A percentile compares a stretch with the other conserved stretches of the same genome.
Conservation (phyloP, 2,797 vertebrate genomes). For the Lepilemur ruficaudatus region DNA sequence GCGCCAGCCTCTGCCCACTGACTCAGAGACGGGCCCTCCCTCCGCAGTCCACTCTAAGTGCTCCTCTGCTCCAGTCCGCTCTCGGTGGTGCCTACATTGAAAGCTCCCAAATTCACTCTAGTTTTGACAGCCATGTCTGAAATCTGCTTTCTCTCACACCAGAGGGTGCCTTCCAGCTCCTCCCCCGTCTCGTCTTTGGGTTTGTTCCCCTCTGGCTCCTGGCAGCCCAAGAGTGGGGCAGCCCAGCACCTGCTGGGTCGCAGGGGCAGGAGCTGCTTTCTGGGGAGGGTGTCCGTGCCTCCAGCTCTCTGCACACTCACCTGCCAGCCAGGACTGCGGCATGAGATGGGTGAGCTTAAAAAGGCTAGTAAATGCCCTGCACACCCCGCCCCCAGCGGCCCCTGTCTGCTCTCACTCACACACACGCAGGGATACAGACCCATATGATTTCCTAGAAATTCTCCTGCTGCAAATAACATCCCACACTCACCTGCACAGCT, state of each 20-base stretch:
- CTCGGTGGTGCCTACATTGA: background rate
- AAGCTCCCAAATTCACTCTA: no score
- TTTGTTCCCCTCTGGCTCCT: background rate
- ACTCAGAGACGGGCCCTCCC: fast-evolving
- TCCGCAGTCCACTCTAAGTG: fast-evolving
- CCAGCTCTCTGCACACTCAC: background rate
- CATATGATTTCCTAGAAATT: background rate
- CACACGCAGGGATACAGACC: background rate
- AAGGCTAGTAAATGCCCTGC: fast-evolving
- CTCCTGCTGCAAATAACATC: background rate
- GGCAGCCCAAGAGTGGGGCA: background rate
- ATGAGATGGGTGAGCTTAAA: background rate
- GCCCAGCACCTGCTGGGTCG: background rate
- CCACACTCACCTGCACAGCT: background rate
- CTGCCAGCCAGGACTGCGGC: background rate
- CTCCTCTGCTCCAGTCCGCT: background rate
- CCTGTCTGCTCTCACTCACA: background rate
- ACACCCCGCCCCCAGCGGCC: fast-evolving
- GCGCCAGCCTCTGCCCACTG: fast-evolving
- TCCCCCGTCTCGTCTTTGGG: background rate
- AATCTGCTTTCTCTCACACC: background rate
- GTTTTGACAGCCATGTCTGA: background rate
- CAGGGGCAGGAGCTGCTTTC: background rate
- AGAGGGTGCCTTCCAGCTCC: background rate
- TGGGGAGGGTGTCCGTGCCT: background rate